A percentile compares a stretch with the other conserved stretches of the same genome.
phyloP scores from a whole-genome alignment of 2,888 invertebrate genomes.

The Acleris literana region DNA sequence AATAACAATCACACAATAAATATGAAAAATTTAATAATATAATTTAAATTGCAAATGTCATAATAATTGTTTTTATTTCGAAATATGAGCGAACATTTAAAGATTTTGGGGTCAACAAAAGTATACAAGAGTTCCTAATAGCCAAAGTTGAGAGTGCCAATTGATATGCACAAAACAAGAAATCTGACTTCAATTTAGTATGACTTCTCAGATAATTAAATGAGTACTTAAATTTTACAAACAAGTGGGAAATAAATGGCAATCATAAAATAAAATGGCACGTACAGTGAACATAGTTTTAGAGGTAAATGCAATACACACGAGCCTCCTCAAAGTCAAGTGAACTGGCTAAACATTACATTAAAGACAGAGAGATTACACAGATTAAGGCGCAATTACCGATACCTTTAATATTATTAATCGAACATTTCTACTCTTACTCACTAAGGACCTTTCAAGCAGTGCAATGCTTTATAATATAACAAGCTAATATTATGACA shows the following conservation, averaged over 20 bases:
- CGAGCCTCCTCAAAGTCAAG: constrained; percentile 29
- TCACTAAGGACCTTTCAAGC: constrained; percentile 60
- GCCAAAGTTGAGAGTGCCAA: not conserved
- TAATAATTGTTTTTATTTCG: not conserved
- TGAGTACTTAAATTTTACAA: not conserved
- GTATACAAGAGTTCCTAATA: not conserved
- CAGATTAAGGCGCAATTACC: constrained; percentile 69
- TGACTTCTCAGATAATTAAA: not conserved
- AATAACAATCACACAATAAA: not conserved
- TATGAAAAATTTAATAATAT: too few species aligned
- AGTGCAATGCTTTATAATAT: constrained; percentile 65
- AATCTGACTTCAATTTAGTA: not conserved
- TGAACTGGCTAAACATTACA: constrained; percentile 50
- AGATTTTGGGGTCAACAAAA: constrained; percentile 20
- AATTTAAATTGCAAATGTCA: not conserved
- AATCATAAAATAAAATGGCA: constrained; percentile 38
- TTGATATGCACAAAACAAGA: constrained; percentile 1
- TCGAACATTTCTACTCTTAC: constrained; percentile 60
- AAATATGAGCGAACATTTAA: not conserved
- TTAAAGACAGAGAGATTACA: constrained; percentile 55
- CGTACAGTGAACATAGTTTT: constrained; percentile 39
- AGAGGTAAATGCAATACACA: constrained; percentile 43
- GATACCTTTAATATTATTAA: constrained; percentile 55
- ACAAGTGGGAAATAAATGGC: constrained; percentile 12
- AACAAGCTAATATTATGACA: constrained; percentile 54